phyloP scores from a whole-genome alignment of 2,113 vertebrate species.

The Falco punctatus region DNA sequence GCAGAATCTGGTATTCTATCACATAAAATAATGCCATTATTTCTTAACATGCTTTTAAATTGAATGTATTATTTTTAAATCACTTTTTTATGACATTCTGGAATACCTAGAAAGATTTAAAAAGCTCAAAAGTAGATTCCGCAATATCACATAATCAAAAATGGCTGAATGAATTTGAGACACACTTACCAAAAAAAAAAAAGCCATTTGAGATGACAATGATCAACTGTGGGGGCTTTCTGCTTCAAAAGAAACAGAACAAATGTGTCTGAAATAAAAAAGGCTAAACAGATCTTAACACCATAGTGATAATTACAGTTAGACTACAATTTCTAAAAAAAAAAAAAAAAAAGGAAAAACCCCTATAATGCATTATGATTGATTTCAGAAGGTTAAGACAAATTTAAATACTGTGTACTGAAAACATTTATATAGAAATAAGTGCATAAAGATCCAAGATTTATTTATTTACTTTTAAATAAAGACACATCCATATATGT shows the following conservation, averaged over 20 bases:
- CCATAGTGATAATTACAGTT: not conserved
- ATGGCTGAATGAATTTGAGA: not conserved
- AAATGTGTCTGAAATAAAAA: not conserved
- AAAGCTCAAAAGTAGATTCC: not conserved
- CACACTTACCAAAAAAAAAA: not conserved
- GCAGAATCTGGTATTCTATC: conserved; percentile 16
- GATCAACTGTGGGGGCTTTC: not conserved
- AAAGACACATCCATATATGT: not conserved
- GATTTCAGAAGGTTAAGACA: not conserved
- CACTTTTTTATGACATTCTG: not conserved
- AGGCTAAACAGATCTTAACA: not conserved
- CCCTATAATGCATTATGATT: not conserved
- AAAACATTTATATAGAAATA: not conserved
- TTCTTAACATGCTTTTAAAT: conserved; percentile 22
- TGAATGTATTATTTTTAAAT: not conserved
- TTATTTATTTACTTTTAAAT: not conserved
- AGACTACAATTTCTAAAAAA: not conserved
- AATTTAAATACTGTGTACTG: not conserved
- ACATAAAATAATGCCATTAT: conserved; percentile 34
- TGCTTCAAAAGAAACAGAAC: not conserved
- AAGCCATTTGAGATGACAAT: not conserved
- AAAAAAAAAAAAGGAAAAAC: not conserved
- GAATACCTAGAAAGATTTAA: not conserved
- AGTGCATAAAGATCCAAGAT: not conserved
- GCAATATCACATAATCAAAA: not conserved